A percentile compares a stretch with the other conserved stretches of the same genome.
Evolutionary conservation across 2,888 invertebrate genomes (phyloP).

Genomic region (Patella depressa): DNA sequence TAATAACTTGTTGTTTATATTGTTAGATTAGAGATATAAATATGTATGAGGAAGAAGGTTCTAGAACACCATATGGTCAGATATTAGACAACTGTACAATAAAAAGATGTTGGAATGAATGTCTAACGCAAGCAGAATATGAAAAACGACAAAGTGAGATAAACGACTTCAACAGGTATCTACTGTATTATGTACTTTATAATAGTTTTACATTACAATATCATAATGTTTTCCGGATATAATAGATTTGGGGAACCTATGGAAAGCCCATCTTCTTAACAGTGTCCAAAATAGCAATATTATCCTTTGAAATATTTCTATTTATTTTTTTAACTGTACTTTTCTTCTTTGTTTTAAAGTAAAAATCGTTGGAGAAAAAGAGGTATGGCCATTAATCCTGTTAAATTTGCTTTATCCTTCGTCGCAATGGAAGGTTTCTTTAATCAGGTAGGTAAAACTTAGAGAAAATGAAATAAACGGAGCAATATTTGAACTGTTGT

Average conservation of each 20-base stretch:
- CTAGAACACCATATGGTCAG: slow-evolving; percentile 79
- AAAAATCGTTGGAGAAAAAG: slow-evolving; percentile 66
- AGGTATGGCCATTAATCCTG: slow-evolving; percentile 55
- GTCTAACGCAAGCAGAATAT: slow-evolving; percentile 79
- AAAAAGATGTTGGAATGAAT: slow-evolving; percentile 84
- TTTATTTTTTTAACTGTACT: too few relatives aligned
- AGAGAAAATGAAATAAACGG: too few relatives aligned
- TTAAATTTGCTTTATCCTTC: slow-evolving; percentile 59
- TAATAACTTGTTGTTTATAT: background rate
- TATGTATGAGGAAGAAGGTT: slow-evolving; percentile 83
- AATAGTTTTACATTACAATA: too few relatives aligned
- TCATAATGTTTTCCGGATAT: too few relatives aligned
- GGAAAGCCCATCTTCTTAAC: too few relatives aligned
- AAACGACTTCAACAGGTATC: slow-evolving; percentile 76
- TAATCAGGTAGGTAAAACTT: too few relatives aligned
- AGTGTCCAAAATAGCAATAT: too few relatives aligned
- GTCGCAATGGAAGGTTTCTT: too few relatives aligned
- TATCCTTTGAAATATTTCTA: too few relatives aligned
- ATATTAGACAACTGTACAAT: slow-evolving; percentile 82
- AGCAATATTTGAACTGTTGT: too few relatives aligned
- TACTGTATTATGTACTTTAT: background rate
- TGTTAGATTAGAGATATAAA: slow-evolving; percentile 79
- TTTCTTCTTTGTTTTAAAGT: slow-evolving; percentile 29
- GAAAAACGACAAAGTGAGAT: slow-evolving; percentile 76
- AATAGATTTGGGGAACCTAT: too few relatives aligned